phyloP scores from a whole-genome alignment of 2,113 vertebrate species.

The Entelurus aequoreus region DNA sequence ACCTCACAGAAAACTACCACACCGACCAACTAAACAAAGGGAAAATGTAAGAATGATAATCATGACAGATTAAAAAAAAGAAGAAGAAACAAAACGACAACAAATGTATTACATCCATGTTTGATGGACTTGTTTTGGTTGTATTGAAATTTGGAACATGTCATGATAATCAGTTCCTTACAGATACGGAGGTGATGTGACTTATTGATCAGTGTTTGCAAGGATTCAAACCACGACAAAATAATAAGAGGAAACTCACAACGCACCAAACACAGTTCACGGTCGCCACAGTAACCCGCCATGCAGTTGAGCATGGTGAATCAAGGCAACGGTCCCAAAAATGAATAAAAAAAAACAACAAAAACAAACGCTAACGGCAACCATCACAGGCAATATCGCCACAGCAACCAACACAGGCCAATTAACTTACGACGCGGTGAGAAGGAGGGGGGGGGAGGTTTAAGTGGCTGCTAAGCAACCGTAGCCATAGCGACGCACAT shows the following conservation, averaged over 20 bases:
- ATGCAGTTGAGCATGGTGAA: conserved; percentile 77
- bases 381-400: conserved; percentile 80
- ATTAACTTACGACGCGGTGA: conserved; percentile 81
- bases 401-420: conserved; percentile 80
- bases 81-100: conserved; percentile 59
- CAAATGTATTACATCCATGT: conserved; percentile 36
- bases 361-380: conserved; percentile 75
- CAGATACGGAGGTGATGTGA: conserved; percentile 67
- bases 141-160: conserved; percentile 42
- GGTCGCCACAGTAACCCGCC: conserved; percentile 77
- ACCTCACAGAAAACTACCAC: conserved; percentile 69
- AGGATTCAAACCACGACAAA: conserved; percentile 69
- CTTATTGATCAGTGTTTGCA: conserved; percentile 73
- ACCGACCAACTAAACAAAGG: conserved; percentile 74
- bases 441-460: conserved; percentile 68
- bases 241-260: conserved; percentile 75
- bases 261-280: conserved; percentile 80
- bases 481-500: conserved; percentile 77
- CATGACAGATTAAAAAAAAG: conserved; percentile 71
- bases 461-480: conserved; percentile 77
- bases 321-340: conserved; percentile 74
- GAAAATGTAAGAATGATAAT: conserved; percentile 73
- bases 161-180: conserved; percentile 72
- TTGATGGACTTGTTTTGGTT: conserved; percentile 42
- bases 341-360: conserved; percentile 51